phyloP scores from a whole-genome alignment of 2,797 vertebrate species.

The Lacerta agilis region DNA sequence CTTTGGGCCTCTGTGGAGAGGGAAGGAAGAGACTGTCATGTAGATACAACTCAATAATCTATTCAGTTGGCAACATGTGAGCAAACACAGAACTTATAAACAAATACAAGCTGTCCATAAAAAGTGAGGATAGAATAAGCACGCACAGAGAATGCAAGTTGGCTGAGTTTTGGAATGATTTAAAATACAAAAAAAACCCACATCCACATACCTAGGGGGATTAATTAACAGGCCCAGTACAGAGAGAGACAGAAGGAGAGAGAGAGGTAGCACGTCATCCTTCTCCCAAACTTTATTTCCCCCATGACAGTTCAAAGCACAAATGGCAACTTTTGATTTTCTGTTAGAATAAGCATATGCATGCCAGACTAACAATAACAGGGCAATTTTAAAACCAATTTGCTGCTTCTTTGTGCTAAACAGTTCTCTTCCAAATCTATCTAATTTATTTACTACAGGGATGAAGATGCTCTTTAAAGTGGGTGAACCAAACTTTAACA shows the following conservation, averaged over 20 bases:
- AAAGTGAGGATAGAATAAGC: not conserved
- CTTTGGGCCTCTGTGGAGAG: not conserved
- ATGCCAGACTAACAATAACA: not conserved
- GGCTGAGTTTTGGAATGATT: not conserved
- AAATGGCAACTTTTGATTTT: not conserved
- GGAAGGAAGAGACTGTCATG: not conserved
- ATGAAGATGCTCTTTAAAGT: not conserved
- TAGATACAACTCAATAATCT: not conserved
- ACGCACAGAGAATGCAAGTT: not conserved
- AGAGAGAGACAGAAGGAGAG: not conserved
- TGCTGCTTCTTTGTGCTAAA: not conserved
- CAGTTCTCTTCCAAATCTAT: not conserved
- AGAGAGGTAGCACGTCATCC: not conserved
- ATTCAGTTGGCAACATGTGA: not conserved
- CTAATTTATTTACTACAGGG: not conserved
- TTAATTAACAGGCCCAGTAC: not conserved
- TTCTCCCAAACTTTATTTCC: not conserved
- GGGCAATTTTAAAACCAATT: not conserved
- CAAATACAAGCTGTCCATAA: not conserved
- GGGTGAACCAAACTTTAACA: not conserved
- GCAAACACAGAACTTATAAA: not conserved
- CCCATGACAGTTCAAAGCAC: not conserved
- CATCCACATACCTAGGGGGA: not conserved
- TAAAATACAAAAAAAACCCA: not conserved
- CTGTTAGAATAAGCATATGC: not conserved